Evolutionary conservation across 2,113 vertebrate species (phyloP).

Genomic region (Periophthalmodon schlosseri): DNA sequence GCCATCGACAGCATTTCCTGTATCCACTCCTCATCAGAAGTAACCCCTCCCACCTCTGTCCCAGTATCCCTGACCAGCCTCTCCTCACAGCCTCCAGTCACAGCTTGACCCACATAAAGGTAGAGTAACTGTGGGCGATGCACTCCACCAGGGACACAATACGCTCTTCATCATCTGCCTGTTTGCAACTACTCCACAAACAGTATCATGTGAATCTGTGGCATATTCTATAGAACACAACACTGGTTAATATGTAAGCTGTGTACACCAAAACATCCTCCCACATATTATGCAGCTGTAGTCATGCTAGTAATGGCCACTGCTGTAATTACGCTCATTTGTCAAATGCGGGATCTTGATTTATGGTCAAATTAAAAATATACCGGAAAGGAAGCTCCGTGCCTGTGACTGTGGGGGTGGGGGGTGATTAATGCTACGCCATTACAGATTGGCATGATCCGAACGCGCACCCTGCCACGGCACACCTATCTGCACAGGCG

Average conservation of each 20-base stretch:
- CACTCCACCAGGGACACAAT: slow-evolving; percentile 3
- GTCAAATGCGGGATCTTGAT: slow-evolving; percentile 87
- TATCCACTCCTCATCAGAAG: neutral
- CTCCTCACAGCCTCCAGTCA: slow-evolving; percentile 32
- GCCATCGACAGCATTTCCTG: slow-evolving; percentile 8
- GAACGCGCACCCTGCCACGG: slow-evolving; percentile 54
- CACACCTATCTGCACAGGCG: slow-evolving; percentile 16
- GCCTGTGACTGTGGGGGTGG: slow-evolving; percentile 64
- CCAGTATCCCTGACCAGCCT: neutral
- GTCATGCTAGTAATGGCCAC: slow-evolving; percentile 68
- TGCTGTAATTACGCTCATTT: slow-evolving; percentile 91
- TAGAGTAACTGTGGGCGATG: slow-evolving; percentile 20
- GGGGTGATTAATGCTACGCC: slow-evolving; percentile 83
- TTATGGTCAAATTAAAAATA: slow-evolving; percentile 91
- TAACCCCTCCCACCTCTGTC: neutral
- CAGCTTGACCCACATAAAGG: slow-evolving; percentile 38
- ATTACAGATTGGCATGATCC: slow-evolving; percentile 70
- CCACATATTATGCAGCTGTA: slow-evolving; percentile 17
- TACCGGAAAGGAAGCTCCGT: slow-evolving; percentile 77
- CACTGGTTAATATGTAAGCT: slow-evolving; percentile 19
- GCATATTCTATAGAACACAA: neutral
- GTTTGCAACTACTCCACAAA: slow-evolving; percentile 1
- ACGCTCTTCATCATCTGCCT: slow-evolving; percentile 10
- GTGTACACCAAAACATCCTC: slow-evolving; percentile 19
- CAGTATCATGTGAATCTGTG: neutral